These are phyloP conservation scores for Phoxinus dragarum DNA, from an alignment of 2,797 vertebrate genomes.

Conservation along the genomic window DNA sequence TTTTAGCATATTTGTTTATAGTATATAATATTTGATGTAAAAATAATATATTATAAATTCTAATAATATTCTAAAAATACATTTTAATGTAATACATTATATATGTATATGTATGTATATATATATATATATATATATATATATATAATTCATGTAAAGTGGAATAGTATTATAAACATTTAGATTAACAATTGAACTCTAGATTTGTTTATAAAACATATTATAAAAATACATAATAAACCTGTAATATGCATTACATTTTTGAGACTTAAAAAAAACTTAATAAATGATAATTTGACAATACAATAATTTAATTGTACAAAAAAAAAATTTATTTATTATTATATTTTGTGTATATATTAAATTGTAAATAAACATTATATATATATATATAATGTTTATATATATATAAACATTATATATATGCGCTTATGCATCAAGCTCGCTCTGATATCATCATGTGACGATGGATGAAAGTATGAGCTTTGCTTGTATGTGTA, in stretches of 20 bases:
- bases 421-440: conserved; percentile 42
- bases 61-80: neutral
- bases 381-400: neutral
- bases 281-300: too few relatives aligned
- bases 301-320: too few relatives aligned
- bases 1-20: neutral
- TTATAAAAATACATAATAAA: too few relatives aligned
- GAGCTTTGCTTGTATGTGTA: conserved; percentile 71
- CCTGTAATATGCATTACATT: too few relatives aligned
- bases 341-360: neutral
- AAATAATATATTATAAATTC: neutral
- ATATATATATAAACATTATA: too few relatives aligned
- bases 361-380: neutral
- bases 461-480: conserved; percentile 71
- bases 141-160: too few relatives aligned
- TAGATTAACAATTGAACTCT: too few relatives aligned
- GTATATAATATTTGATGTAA: neutral
- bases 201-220: too few relatives aligned
- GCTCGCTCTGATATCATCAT: conserved; percentile 61
- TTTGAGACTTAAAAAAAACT: too few relatives aligned
- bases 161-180: too few relatives aligned
- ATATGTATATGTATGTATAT: neutral
- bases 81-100: neutral
- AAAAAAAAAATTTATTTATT: neutral
- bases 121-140: neutral